Conservation (phyloP, 2,797 vertebrate genomes). For the Dryobates pubescens region DNA sequence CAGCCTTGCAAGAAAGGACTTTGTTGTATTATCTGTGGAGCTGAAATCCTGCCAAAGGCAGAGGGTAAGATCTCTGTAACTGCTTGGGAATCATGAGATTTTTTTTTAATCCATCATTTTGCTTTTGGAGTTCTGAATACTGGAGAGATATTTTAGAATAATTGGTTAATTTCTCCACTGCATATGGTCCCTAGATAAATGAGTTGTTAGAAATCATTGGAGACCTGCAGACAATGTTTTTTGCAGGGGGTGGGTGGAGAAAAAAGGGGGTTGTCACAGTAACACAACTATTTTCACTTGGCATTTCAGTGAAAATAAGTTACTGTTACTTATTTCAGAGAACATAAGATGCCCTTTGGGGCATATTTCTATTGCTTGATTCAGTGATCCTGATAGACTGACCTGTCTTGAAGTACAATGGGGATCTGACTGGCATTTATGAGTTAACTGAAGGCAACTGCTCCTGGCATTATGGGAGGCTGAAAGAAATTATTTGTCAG, state of each 20-base stretch:
- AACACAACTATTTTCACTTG: background rate
- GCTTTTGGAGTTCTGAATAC: rapidly evolving
- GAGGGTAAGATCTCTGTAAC: slow-evolving; percentile 60
- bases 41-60: slow-evolving; percentile 73
- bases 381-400: background rate
- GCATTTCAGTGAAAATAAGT: background rate
- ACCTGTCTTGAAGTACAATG: background rate
- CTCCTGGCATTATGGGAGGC: background rate
- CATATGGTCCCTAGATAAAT: background rate
- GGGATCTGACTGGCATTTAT: background rate
- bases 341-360: background rate
- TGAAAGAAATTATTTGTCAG: background rate
- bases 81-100: background rate
- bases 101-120: background rate
- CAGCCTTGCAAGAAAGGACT: slow-evolving; percentile 72
- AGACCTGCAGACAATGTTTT: background rate
- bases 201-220: background rate
- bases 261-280: background rate
- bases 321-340: background rate
- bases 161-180: background rate
- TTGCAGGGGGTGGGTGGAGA: rapidly evolving
- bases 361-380: background rate
- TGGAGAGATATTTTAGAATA: background rate
- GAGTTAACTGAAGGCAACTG: background rate
- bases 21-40: slow-evolving; percentile 70